Percentiles rank a stretch among this genome's conserved stretches.
Evolutionary conservation across 1,140 invertebrate genomes (phyloP).

Genomic region (Drosophila yakuba): DNA sequence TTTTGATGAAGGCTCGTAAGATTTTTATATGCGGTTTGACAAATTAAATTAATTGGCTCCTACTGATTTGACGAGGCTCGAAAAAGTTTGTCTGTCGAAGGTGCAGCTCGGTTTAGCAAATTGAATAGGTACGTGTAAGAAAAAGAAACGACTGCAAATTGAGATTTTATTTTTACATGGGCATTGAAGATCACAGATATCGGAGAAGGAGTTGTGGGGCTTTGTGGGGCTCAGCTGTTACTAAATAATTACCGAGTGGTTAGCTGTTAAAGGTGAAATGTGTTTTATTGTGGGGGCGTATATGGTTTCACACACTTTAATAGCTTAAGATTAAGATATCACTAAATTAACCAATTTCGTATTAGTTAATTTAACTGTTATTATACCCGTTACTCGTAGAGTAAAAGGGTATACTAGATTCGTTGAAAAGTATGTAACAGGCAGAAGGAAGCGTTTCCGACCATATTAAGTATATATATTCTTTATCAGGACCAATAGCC

Average conservation of each 20-base stretch:
- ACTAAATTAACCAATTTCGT: no score
- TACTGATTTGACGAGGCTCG: constrained; percentile 25
- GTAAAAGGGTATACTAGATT: no score
- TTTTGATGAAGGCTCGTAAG: constrained; percentile 29
- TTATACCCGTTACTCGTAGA: no score
- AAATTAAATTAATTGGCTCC: constrained; percentile 63
- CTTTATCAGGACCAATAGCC: no score
- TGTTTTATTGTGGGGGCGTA: not conserved
- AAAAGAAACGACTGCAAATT: constrained; percentile 27
- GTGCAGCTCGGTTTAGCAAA: constrained; percentile 40
- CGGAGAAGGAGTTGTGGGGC: constrained; percentile 23
- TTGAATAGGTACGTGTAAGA: constrained; percentile 31
- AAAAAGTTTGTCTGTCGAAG: constrained; percentile 35
- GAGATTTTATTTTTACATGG: constrained; percentile 45
- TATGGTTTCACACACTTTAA: not conserved
- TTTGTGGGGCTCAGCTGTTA: constrained; percentile 9
- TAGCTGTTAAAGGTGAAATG: not conserved
- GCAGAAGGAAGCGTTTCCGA: no score
- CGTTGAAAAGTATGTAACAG: no score
- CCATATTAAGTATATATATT: no score
- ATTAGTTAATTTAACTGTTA: not conserved
- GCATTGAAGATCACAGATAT: constrained; percentile 37
- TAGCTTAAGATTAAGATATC: not conserved
- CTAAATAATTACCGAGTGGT: constrained; percentile 22
- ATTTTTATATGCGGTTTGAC: constrained; percentile 53